Evolutionary conservation across 2,797 vertebrate species (phyloP).

Genomic region (Neopelma chrysocephalum): DNA sequence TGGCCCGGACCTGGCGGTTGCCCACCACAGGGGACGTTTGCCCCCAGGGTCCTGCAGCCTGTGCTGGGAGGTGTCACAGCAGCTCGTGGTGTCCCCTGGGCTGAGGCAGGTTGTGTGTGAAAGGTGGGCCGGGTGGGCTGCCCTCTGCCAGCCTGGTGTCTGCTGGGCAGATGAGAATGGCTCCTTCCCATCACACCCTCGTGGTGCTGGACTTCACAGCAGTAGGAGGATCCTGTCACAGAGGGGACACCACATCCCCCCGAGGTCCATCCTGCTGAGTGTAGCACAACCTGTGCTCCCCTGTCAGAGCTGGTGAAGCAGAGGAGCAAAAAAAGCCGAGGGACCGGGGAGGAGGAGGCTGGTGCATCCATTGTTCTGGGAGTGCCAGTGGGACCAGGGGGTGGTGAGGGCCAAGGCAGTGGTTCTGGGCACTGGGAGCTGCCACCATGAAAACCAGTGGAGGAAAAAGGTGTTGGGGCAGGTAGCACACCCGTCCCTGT

Average conservation of each 20-base stretch:
- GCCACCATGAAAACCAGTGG: accelerated
- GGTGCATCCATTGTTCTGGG: neutral
- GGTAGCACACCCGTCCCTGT: neutral
- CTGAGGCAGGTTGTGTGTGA: neutral
- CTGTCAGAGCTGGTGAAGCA: accelerated
- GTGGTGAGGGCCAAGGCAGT: accelerated
- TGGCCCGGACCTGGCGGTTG: neutral
- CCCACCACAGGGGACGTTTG: accelerated
- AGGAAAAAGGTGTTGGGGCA: neutral
- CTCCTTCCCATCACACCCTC: neutral
- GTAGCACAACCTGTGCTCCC: neutral
- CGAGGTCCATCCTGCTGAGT: neutral
- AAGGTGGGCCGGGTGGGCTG: too few relatives aligned
- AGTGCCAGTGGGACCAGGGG: neutral
- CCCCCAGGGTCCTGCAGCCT: neutral
- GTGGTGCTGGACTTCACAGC: accelerated
- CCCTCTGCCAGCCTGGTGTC: neutral
- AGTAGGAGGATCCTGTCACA: accelerated
- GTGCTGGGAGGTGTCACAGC: neutral
- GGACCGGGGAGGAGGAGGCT: neutral
- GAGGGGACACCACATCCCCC: neutral
- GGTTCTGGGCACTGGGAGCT: neutral
- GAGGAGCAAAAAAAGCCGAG: neutral
- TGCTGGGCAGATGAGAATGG: accelerated
- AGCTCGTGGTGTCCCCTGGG: neutral